A percentile compares a stretch with the other conserved stretches of the same genome.
These are phyloP conservation scores for Columba guinea DNA, from an alignment of 2,797 vertebrate genomes.

Conservation along the genomic window DNA sequence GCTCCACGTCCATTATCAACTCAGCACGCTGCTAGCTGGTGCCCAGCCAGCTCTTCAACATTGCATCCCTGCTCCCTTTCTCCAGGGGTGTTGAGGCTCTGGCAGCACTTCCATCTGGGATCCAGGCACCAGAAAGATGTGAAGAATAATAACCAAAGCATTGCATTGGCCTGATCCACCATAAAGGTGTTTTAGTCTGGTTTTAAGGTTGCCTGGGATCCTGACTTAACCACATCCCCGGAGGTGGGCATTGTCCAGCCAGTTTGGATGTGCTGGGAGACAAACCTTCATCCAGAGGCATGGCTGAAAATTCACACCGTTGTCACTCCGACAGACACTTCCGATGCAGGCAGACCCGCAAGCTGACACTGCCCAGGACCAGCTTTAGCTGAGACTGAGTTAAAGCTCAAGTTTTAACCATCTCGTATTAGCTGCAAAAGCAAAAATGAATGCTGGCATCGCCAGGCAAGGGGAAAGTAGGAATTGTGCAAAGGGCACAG, in stretches of 20 bases:
- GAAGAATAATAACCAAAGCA: neutral
- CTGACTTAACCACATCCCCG: accelerated
- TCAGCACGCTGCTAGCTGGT: accelerated
- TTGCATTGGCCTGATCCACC: neutral
- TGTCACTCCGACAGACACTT: neutral
- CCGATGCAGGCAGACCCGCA: neutral
- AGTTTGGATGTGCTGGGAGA: neutral
- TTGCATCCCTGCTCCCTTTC: neutral
- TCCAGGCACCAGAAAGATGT: neutral
- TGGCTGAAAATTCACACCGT: neutral
- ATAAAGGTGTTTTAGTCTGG: neutral
- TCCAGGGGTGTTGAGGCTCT: accelerated
- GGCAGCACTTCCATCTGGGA: neutral
- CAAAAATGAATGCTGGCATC: neutral
- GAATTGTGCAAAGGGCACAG: neutral
- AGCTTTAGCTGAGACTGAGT: neutral
- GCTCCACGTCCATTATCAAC: accelerated
- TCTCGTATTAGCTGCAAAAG: neutral
- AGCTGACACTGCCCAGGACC: neutral
- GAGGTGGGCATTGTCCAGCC: no score
- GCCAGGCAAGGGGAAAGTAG: neutral
- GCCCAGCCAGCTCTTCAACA: neutral
- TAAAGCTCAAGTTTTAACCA: neutral
- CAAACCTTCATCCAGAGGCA: neutral
- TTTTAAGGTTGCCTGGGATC: neutral